These are phyloP conservation scores for Himalopsyche tibetana DNA, from an alignment of 2,888 invertebrate species.

Conservation along the genomic window DNA sequence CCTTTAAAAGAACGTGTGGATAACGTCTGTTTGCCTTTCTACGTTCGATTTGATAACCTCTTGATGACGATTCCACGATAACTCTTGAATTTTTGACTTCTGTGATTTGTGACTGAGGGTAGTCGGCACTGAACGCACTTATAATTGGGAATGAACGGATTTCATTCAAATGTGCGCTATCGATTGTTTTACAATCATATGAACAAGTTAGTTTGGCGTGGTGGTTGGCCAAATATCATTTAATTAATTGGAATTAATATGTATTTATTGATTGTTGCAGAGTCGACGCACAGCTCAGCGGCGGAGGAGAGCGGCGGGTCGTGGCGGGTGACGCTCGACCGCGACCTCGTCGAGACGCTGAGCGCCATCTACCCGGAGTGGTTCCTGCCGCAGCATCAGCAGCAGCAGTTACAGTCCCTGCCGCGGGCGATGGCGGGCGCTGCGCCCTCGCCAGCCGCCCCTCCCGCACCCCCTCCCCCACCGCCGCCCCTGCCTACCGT, in stretches of 20 bases:
- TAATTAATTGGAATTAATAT: neutral
- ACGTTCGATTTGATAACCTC: too few relatives aligned
- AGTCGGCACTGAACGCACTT: too few relatives aligned
- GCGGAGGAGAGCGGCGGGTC: constrained; percentile 85
- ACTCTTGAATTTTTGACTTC: too few relatives aligned
- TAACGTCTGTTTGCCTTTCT: too few relatives aligned
- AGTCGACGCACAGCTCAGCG: constrained; percentile 85
- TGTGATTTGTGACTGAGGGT: too few relatives aligned
- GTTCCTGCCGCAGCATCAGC: constrained; percentile 78
- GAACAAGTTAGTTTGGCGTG: too few relatives aligned
- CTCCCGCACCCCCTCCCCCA: constrained; percentile 70
- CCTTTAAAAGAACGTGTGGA: too few relatives aligned
- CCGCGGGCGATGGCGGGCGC: constrained; percentile 71
- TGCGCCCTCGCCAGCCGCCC: constrained; percentile 73
- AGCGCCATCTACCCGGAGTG: constrained; percentile 95
- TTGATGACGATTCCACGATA: too few relatives aligned
- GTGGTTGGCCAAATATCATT: too few relatives aligned
- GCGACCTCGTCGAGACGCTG: constrained; percentile 94
- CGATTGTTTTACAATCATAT: too few relatives aligned
- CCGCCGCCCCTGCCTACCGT: constrained; percentile 82
- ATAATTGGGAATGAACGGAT: too few relatives aligned
- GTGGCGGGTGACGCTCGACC: constrained; percentile 95
- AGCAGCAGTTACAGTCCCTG: constrained; percentile 70
- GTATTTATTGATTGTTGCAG: constrained; percentile 71
- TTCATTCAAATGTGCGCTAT: too few relatives aligned